These are phyloP conservation scores for Aspidiotus rigidus DNA, from an alignment of 2,888 invertebrate genomes.

Conservation along the genomic window DNA sequence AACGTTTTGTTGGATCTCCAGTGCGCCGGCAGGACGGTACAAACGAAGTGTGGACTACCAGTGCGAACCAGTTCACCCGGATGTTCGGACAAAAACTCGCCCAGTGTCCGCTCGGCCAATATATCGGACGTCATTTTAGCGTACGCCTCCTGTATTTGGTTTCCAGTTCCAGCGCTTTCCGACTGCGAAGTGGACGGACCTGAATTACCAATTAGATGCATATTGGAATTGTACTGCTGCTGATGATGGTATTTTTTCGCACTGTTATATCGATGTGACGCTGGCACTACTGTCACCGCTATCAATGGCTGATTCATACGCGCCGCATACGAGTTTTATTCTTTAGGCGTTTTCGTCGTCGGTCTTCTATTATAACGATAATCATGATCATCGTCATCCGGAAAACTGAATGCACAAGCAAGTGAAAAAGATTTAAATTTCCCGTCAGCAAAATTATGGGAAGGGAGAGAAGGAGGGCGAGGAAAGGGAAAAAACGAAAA, in stretches of 20 bases:
- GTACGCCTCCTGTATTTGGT: conserved; percentile 66
- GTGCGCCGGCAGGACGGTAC: conserved; percentile 87
- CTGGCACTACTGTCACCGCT: background rate
- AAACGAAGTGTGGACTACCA: conserved; percentile 87
- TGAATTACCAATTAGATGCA: conserved; percentile 31
- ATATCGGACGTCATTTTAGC: conserved; percentile 86
- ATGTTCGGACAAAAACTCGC: conserved; percentile 79
- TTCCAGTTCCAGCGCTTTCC: conserved; percentile 40
- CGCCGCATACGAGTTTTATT: background rate
- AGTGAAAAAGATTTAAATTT: background rate
- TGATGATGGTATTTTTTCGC: conserved; percentile 10
- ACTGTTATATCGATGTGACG: background rate
- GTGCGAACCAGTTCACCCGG: conserved; percentile 88
- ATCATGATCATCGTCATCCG: background rate
- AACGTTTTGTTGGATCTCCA: conserved; percentile 98
- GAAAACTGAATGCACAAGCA: background rate
- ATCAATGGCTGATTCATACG: conserved; percentile 1
- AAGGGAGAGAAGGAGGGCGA: background rate
- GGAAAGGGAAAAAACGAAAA: conserved; percentile 1
- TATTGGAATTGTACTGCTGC: background rate
- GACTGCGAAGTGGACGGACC: conserved; percentile 32
- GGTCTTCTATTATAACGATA: background rate
- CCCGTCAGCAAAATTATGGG: background rate
- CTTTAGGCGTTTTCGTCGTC: background rate
- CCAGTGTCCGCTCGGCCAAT: conserved; percentile 74